These are phyloP conservation scores for Mastigias papua DNA, from an alignment of 30 jellyfish, hydroid and myxozoan genomes.

Conservation along the genomic window DNA sequence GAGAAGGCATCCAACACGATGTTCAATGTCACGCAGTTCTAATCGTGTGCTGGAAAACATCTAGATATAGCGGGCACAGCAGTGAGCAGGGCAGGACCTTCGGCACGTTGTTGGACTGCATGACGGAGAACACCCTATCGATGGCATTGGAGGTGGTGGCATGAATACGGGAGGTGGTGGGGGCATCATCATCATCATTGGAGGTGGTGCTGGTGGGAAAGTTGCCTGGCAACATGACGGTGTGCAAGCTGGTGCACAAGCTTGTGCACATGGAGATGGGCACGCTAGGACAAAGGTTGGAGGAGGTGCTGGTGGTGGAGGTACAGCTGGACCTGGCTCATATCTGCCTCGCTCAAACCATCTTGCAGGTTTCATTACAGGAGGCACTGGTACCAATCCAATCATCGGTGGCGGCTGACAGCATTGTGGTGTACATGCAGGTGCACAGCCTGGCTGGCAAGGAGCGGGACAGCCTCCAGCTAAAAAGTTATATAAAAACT, in stretches of 20 bases:
- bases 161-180: slow-evolving; percentile 70
- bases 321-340: slow-evolving; percentile 84
- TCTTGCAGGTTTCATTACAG: slow-evolving; percentile 53
- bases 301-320: slow-evolving; percentile 91
- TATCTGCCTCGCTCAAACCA: slow-evolving; percentile 86
- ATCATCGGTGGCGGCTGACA: slow-evolving; percentile 78
- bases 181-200: slow-evolving; percentile 61
- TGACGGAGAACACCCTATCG: slow-evolving; percentile 77
- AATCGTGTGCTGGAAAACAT: neutral
- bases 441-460: slow-evolving; percentile 81
- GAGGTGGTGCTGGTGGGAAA: slow-evolving; percentile 81
- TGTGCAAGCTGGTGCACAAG: slow-evolving; percentile 95
- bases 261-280: slow-evolving; percentile 85
- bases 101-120: slow-evolving; percentile 68
- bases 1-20: neutral
- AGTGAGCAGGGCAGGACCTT: slow-evolving; percentile 62
- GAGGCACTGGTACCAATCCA: slow-evolving; percentile 71
- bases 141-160: slow-evolving; percentile 92
- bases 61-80: slow-evolving; percentile 79
- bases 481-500: neutral
- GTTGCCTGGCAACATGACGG: slow-evolving; percentile 83
- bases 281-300: slow-evolving; percentile 71
- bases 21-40: neutral
- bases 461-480: slow-evolving; percentile 80
- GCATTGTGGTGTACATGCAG: slow-evolving; percentile 84